Evolutionary conservation across 2,888 invertebrate species (phyloP), one percentile per base, ranked within the genome.

Genomic region (Netelia fuscicornis): DNA sequence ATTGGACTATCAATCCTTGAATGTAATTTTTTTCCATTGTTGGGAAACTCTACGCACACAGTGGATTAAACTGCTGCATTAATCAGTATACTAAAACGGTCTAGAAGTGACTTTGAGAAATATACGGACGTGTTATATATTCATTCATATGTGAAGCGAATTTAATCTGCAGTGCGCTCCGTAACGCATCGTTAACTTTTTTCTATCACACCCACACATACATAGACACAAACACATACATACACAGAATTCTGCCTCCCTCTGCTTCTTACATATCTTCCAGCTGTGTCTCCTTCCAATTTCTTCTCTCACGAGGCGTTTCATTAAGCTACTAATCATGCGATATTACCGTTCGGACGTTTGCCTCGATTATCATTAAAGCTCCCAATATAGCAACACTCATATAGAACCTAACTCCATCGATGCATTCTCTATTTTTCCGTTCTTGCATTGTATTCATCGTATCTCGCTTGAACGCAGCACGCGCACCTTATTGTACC

Each of bases 321-420:
- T 80, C 64, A 75, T 84, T 71, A 75, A 72, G 58, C 80, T 58
- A 72, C 74, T 54, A 80, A 80, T 84, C 80, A 84, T 76, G 48
- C 56, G 52, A 75, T 58, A 80, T 71, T 76, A 64, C 60, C 52
- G 42, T 74, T 78, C 54, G 42, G 67, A 74, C 72, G 62, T 78
- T 62, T 6, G 25, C 67, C 68, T 68, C 68, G 67, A 78, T 78
- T 77, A 60, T 77, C 71, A 82, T 82, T 56, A 52, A 72, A 62
- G 56, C 44, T 48, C 70, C 70, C 62, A 10, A 60, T n/a, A 25
- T 20, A 23, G 60, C 25, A 6, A 37, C 37, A 37, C 44, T 13
- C 23, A 11, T 20, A 8, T 9, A 25, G 37, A 60, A 70, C 62
- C 20, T 23, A 77, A 62, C 17, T 30, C 60, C 58, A 20, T 42